Conservation (phyloP, 2,113 vertebrate genomes). For the Pomatorhinus ruficollis region DNA sequence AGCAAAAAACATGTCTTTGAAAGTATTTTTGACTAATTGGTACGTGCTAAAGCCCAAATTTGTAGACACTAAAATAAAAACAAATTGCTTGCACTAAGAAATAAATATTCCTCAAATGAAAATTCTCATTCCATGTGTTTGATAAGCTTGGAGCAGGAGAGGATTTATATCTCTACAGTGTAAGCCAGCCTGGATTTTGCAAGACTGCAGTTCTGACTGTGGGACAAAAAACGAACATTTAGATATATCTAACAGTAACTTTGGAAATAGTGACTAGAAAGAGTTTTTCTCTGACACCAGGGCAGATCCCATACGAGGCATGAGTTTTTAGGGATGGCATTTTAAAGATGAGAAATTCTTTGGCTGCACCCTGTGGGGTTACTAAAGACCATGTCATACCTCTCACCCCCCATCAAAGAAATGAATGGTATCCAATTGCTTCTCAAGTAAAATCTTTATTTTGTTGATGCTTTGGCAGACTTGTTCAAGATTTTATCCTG, state of each 20-base stretch:
- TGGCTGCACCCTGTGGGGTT: not conserved
- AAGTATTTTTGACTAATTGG: not conserved
- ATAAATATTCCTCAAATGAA: not conserved
- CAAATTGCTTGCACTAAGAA: not conserved
- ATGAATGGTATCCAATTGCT: not conserved
- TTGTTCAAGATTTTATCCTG: not conserved
- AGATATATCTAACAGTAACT: not conserved
- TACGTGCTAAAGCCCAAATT: not conserved
- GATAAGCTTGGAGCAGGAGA: not conserved
- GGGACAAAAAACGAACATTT: not conserved
- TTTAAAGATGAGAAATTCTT: not conserved
- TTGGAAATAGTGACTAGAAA: not conserved
- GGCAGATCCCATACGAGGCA: not conserved
- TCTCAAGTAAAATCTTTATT: not conserved
- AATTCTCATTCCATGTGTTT: not conserved
- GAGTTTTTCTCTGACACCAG: not conserved
- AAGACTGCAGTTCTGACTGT: not conserved
- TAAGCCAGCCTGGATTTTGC: not conserved
- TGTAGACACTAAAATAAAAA: not conserved
- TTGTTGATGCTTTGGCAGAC: not conserved
- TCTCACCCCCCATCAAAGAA: not conserved
- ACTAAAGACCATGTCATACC: not conserved
- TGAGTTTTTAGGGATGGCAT: not conserved
- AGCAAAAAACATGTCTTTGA: not conserved
- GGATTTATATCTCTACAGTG: not conserved